Base-by-base conservation (phyloP, 2,888 invertebrate species). In the Aleiodes testaceus region DNA sequence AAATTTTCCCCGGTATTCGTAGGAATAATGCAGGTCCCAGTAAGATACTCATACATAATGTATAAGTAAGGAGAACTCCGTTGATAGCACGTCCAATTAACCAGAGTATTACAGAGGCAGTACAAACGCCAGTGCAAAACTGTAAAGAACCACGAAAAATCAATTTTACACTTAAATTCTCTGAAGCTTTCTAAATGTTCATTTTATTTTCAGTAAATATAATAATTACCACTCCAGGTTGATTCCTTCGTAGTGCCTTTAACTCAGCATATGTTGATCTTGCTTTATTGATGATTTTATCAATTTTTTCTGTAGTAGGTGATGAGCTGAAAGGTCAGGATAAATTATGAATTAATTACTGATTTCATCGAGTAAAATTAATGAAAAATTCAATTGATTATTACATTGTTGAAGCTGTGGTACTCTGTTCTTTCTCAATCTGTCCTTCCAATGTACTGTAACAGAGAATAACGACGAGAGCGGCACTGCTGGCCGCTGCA, bases 401-500 rank as follows among this genome's bases (percentile, higher is more conserved):
- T 74, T 72, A 77, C 78, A 45, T 63, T 14, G 73, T 64, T 9
- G 70, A 67, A 36, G 72, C 73, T 16, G 73, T 50, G 20, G 69
- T 50, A 70, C 75, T 70, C 36, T 76, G 78, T 7, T 82, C 82
- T 72, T 79, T 82, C 53, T 81, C 81, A 52, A 80, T 75, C 68
- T 84, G 84, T 12, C 81, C 80, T 73, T 85, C 86, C 50, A 86
- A 80, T 69, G 82, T 82, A 73, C 82, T 84, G 77, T 85, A 87
- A 70, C 84, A 82, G 72, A 86, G 79, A 70, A 84, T 83, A 72
- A 82, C 79, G 70, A 84, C 81, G 70, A 86, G 77, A 78, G 85
- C 84, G 79, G 81, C 84, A 81, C 84, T 84, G 81, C 85, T 83
- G 83, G 86, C 84, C 80, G 87, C 84, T 68, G 84, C 84, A 78